Percentiles rank a stretch among this genome's conserved stretches.
Conservation (phyloP, 2,888 invertebrate species). For the Baccha elongata region DNA sequence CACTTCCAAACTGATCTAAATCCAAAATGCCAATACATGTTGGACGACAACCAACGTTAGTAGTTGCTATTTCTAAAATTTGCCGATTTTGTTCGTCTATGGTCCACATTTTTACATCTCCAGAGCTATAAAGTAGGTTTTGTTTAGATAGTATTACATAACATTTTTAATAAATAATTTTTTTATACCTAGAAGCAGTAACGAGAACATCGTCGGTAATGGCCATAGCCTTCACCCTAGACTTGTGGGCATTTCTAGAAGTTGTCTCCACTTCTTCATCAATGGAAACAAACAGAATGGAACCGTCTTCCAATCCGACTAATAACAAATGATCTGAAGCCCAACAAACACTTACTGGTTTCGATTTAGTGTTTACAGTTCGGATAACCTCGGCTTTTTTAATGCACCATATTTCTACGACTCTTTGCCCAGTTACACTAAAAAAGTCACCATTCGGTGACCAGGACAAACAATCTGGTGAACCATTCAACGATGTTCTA, state of each 20-base stretch:
- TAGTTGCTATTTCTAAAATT: constrained; percentile 83
- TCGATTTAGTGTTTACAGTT: constrained; percentile 86
- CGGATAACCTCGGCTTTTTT: constrained; percentile 89
- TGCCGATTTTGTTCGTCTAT: constrained; percentile 77
- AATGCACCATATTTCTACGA: constrained; percentile 91
- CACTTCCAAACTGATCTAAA: constrained; percentile 78
- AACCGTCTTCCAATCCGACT: constrained; percentile 90
- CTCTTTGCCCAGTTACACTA: constrained; percentile 88
- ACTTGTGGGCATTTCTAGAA: constrained; percentile 83
- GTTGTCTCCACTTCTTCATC: constrained; percentile 82
- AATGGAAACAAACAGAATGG: constrained; percentile 85
- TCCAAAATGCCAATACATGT: constrained; percentile 87
- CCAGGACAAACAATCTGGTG: constrained; percentile 86
- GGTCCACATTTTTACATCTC: constrained; percentile 90
- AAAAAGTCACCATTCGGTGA: constrained; percentile 91
- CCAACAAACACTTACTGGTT: constrained; percentile 89
- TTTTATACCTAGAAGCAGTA: constrained; percentile 86
- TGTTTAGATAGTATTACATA: neutral
- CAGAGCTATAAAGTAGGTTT: constrained; percentile 84
- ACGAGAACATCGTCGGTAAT: constrained; percentile 85
- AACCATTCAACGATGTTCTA: constrained; percentile 83
- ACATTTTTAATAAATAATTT: neutral
- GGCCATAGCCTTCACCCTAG: constrained; percentile 87
- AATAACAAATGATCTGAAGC: constrained; percentile 85
- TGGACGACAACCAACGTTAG: constrained; percentile 88